phyloP scores from a whole-genome alignment of 35 echinoderm and acorn worm genomes.

The Diadema setosum region DNA sequence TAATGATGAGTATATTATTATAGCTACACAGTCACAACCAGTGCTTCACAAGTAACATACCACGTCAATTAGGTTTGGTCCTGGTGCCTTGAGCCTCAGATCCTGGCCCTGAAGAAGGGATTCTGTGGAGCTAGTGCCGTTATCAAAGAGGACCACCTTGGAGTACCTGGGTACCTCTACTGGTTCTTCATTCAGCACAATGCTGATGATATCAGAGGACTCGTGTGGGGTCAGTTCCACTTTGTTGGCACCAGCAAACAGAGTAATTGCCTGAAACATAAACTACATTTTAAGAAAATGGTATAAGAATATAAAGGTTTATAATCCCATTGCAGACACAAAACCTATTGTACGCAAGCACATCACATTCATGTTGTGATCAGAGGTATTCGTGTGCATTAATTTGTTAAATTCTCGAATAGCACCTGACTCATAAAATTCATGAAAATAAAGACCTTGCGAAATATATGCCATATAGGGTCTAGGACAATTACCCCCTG shows the following conservation, averaged over 20 bases:
- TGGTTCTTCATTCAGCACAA: background rate
- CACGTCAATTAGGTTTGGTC: background rate
- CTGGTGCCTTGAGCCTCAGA: background rate
- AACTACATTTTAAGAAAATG: background rate
- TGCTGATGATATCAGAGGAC: background rate
- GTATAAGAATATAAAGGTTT: background rate
- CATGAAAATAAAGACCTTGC: too few species aligned
- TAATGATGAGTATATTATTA: too few species aligned
- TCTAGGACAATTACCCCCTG: too few species aligned
- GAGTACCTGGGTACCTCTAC: background rate
- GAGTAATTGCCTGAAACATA: background rate
- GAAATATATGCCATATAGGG: too few species aligned
- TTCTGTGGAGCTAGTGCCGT: background rate
- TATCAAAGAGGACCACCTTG: background rate
- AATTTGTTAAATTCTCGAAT: too few species aligned
- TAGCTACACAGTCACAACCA: too few species aligned
- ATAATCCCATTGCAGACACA: too few species aligned
- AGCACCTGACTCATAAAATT: too few species aligned
- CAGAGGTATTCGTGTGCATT: too few species aligned
- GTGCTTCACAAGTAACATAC: too few species aligned
- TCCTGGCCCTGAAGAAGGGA: background rate
- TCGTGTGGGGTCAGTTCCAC: constrained; percentile 15
- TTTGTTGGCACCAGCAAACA: constrained; percentile 6
- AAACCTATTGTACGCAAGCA: too few species aligned
- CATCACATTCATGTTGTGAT: too few species aligned